These are phyloP conservation scores for Atrina japonica DNA, from an alignment of 2,888 invertebrate species.

Conservation along the genomic window DNA sequence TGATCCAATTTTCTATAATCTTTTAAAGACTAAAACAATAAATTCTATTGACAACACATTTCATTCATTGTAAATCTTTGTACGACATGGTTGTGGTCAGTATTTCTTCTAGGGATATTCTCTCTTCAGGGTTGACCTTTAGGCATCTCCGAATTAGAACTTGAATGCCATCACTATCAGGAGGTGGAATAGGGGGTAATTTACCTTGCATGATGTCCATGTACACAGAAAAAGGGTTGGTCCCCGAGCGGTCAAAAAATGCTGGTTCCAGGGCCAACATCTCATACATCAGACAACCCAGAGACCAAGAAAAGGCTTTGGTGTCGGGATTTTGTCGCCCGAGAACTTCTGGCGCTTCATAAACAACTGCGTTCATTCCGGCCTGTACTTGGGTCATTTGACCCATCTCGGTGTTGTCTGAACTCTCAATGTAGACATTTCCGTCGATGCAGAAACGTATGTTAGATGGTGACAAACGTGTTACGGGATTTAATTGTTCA, in stretches of 20 bases:
- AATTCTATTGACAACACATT: too few species aligned
- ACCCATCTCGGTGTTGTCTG: neutral
- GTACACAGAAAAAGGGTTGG: constrained; percentile 56
- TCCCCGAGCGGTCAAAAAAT: constrained; percentile 55
- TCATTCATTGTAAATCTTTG: too few species aligned
- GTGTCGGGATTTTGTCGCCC: constrained; percentile 45
- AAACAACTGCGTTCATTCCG: constrained; percentile 43
- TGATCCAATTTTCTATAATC: too few species aligned
- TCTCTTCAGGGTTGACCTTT: constrained; percentile 30
- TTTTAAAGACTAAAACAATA: too few species aligned
- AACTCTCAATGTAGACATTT: constrained; percentile 44
- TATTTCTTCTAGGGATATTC: constrained; percentile 41
- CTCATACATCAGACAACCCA: constrained; percentile 67
- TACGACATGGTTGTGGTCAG: too few species aligned
- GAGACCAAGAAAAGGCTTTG: constrained; percentile 60
- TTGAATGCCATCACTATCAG: constrained; percentile 40
- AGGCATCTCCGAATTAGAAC: constrained; percentile 49
- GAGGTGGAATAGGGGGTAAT: constrained; percentile 44
- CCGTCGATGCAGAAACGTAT: constrained; percentile 42
- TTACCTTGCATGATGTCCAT: constrained; percentile 55
- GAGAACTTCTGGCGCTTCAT: constrained; percentile 65
- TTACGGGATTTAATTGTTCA: constrained; percentile 23
- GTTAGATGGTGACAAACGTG: constrained; percentile 39
- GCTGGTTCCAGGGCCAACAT: constrained; percentile 63
- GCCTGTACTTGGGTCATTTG: constrained; percentile 25